Base-by-base conservation (phyloP, 2,113 vertebrate genomes). In the Hassar affinis region DNA sequence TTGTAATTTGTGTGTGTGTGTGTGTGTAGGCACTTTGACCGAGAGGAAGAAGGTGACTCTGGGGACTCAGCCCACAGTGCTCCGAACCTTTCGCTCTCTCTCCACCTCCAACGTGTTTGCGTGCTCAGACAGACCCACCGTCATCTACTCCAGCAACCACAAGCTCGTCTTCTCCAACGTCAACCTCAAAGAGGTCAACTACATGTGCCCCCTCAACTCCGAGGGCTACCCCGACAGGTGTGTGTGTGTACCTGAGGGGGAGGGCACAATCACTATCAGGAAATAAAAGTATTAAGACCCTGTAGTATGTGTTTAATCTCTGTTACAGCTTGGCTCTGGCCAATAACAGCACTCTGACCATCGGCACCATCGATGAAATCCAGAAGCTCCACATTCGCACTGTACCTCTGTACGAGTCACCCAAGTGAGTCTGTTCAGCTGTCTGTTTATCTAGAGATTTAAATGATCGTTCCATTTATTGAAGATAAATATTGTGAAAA, bases 121-220 rank as follows among this genome's bases (percentile, higher is more conserved):
- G 79, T 99, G 98, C 92, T 99, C 98, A 0, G 98, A 99, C 93
- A 95, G 98, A 9, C 98, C 98, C 85, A 99, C 98, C 0, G 98
- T 99, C 94, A 99, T 99, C 93, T 99, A 99, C 89, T 99, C 98
- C 91, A 99, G 97, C 90, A 99, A 99, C 92, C 98, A 99, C 95
- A 99, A 99, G 85, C 92, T 99, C 87, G 98, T 99, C 80, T 99
- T 99, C 93, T 99, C 98, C 88, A 99, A 99, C 0, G 98, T 99
- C 92, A 99, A 99, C 93, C 96, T 99, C 85, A 99, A 99, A 90
- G 98, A 99, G 87, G 98, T 99, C 91, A 99, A 99, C 92, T 99
- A 99, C 88, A 99, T 99, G 98, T 99, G 98, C 88, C 98, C 98
- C 0, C 97, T 99, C 88, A 99, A 99, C 94, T 99, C 98, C 0